These are phyloP conservation scores for Ginglymostoma cirratum DNA, from an alignment of 2,113 vertebrate species.

Conservation along the genomic window DNA sequence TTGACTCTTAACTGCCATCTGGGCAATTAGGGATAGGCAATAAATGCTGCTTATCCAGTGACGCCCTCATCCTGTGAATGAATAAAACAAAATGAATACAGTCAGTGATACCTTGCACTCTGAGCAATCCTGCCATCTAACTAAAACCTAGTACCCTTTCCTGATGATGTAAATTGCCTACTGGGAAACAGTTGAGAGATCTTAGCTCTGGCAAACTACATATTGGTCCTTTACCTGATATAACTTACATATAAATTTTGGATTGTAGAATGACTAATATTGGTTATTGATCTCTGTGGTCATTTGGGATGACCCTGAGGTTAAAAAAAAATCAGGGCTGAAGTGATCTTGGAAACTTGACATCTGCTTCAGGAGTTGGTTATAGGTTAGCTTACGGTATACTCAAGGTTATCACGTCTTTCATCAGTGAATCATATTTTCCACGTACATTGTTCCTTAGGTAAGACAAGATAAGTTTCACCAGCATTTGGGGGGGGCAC, in stretches of 20 bases:
- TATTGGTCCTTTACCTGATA: not conserved
- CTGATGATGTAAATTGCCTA: not conserved
- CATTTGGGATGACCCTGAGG: not conserved
- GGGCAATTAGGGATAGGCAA: too few species aligned
- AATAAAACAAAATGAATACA: not conserved
- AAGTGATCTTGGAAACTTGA: not conserved
- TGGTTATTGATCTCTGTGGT: not conserved
- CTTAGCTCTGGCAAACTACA: not conserved
- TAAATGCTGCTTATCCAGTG: too few species aligned
- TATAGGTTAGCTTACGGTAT: too few species aligned
- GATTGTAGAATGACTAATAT: not conserved
- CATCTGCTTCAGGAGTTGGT: not conserved
- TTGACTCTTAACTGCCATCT: too few species aligned
- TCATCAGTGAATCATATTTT: too few species aligned
- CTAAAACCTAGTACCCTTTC: not conserved
- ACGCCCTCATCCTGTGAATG: too few species aligned
- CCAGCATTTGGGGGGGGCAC: too few species aligned
- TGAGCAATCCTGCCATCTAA: not conserved
- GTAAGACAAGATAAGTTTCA: too few species aligned
- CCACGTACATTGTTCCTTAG: too few species aligned
- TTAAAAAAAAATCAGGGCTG: not conserved
- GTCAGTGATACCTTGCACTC: not conserved
- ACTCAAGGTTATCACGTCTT: too few species aligned
- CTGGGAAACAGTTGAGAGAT: not conserved
- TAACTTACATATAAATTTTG: not conserved